Conservation (phyloP, 1,140 invertebrate genomes). For the Triops cancriformis region DNA sequence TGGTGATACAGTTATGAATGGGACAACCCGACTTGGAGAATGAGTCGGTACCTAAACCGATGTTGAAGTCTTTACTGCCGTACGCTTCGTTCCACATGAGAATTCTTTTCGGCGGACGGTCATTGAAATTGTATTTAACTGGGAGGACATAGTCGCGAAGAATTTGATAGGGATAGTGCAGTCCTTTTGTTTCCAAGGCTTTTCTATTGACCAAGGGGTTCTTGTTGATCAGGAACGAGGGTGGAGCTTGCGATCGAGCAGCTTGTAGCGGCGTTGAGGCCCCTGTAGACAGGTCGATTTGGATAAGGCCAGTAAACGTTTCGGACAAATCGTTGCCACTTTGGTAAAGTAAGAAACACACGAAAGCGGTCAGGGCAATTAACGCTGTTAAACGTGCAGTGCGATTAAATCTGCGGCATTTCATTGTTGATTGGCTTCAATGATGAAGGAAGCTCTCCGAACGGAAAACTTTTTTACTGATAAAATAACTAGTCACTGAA, state of each 20-base stretch:
- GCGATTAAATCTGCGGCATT: neutral
- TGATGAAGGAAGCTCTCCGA: neutral
- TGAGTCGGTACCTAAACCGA: conserved; percentile 15
- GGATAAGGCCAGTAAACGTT: neutral
- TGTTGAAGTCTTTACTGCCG: conserved; percentile 23
- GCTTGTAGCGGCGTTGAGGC: neutral
- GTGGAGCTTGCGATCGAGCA: neutral
- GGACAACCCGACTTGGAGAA: conserved; percentile 23
- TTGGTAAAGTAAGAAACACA: neutral
- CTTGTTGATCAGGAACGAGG: neutral
- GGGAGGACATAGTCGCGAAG: neutral
- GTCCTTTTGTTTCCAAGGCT: neutral
- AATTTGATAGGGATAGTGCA: neutral
- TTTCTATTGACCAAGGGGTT: neutral
- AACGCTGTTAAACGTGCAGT: neutral
- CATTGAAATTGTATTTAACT: neutral
- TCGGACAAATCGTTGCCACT: neutral
- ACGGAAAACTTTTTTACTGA: neutral
- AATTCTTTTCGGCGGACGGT: conserved; percentile 17
- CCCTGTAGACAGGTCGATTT: neutral
- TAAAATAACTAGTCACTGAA: no score
- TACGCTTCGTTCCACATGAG: conserved; percentile 28
- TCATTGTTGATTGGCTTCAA: neutral
- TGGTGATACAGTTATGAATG: conserved; percentile 24
- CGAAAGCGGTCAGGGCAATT: neutral